Evolutionary conservation across 64 coral and sea anemone genomes (phyloP), one percentile per base, ranked within the genome.

Genomic region (Montipora efflorescens): DNA sequence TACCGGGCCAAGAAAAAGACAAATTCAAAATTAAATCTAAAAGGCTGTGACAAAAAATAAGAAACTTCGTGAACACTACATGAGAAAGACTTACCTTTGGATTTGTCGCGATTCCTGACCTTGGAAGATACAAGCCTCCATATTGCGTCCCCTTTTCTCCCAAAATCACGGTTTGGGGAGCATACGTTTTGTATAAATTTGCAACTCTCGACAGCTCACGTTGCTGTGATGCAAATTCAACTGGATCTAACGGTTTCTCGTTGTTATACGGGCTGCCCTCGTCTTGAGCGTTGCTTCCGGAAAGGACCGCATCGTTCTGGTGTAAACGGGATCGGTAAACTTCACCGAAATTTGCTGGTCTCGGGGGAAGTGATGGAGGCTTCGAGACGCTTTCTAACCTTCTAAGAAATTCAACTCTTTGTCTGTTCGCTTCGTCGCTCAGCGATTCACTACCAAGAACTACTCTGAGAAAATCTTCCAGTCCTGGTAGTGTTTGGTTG

Each of bases 211-310:
- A 94, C 62, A 98, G 78, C 62, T 98, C 96, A 85, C 96, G 91
- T 91, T 98, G 96, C 58, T 95, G 90, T 73, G 92, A 95, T 46
- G 96, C 96, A 92, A 98, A 98, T 53, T 93, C 93, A 25, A 98
- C 89, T 47, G 96, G 96, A 58, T 98, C 96, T 18, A 87, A 44
- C 18, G 81, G 55, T 53, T 9, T 76, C 19, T 95, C 89, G 50
- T 98, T 98, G 36, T 83, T 95, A 59, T 98, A 98, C 20, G 87
- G 89, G 15, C 78, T 93, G 83, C 76, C 67, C 76, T 96, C 90
- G 48, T 83, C 91, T 57, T 91, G 67, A 18, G 49, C 18, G 16
- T 43, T 51, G 46, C 48, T 76, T 75, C 88, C 93, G 91, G 88
- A 74, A 78, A 61, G 77, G 79, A 77, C 79, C 70, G 84, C 91